Evolutionary conservation across 1,140 invertebrate genomes (phyloP).

Genomic region (Grapholita molesta): DNA sequence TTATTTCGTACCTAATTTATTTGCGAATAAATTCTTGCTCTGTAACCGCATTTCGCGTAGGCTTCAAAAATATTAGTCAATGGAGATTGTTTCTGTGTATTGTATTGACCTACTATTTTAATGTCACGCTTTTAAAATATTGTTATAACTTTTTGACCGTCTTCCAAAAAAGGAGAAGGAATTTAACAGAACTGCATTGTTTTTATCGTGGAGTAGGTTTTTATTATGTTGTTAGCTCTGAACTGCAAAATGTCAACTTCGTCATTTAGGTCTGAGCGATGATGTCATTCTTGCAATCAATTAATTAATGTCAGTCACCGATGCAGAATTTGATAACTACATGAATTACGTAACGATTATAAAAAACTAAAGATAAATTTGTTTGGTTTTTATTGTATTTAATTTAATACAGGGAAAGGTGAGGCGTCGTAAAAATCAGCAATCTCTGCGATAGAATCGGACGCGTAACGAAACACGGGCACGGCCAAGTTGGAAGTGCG

Average conservation of each 20-base stretch:
- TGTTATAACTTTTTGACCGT: neutral
- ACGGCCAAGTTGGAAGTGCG: constrained; percentile 49
- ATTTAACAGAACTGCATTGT: neutral
- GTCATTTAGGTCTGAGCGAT: neutral
- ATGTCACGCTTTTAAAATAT: neutral
- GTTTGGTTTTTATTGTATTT: too few species aligned
- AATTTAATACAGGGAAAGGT: neutral
- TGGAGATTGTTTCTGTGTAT: constrained; percentile 11
- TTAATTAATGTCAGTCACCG: neutral
- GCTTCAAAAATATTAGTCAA: constrained; percentile 22
- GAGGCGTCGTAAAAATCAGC: constrained; percentile 25
- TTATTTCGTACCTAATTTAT: constrained; percentile 64
- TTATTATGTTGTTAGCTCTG: neutral
- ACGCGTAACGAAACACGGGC: constrained; percentile 31
- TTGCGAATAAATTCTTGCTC: constrained; percentile 47
- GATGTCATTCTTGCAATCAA: neutral
- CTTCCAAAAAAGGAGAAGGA: neutral
- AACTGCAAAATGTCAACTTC: neutral
- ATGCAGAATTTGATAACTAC: neutral
- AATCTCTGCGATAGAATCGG: constrained; percentile 32
- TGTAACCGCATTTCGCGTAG: constrained; percentile 29
- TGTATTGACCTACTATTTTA: constrained; percentile 16
- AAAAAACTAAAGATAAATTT: neutral
- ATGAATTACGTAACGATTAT: neutral
- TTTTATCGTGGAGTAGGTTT: too few species aligned